These are phyloP conservation scores for Pentalonia nigronervosa DNA, from an alignment of 1,140 invertebrate genomes.

Conservation along the genomic window DNA sequence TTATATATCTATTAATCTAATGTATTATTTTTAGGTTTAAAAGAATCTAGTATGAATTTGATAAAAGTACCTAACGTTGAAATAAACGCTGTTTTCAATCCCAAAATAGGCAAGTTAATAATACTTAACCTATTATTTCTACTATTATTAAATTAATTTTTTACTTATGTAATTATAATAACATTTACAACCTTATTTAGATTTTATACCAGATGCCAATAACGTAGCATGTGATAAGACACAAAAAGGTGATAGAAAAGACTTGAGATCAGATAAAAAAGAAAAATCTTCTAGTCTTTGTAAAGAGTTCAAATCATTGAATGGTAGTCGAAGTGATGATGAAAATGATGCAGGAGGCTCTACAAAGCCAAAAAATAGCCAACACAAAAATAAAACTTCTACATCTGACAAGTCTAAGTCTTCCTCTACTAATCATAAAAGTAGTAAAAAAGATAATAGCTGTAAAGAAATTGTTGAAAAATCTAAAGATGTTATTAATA, in stretches of 20 bases:
- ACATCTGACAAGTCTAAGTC: conserved; percentile 46
- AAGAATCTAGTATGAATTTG: not conserved
- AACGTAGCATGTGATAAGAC: not conserved
- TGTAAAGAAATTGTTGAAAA: conserved; percentile 34
- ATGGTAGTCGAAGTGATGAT: conserved; percentile 37
- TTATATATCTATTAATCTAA: not conserved
- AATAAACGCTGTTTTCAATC: not conserved
- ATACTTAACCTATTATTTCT: not conserved
- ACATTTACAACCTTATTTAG: not conserved
- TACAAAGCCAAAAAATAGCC: conserved; percentile 33
- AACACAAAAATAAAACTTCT: conserved; percentile 46
- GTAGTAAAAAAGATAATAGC: conserved; percentile 49
- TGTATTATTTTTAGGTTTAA: conserved; percentile 20
- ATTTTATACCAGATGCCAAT: not conserved
- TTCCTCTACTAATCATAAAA: conserved; percentile 43
- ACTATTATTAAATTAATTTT: not conserved
- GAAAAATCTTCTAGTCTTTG: conserved; percentile 47
- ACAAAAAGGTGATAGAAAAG: conserved; percentile 30
- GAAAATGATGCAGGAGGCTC: conserved; percentile 45
- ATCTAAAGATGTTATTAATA: not conserved
- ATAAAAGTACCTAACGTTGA: not conserved
- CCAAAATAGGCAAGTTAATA: not conserved
- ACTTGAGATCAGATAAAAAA: conserved; percentile 36
- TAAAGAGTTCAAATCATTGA: conserved; percentile 31
- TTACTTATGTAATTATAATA: not conserved